Percentiles rank a stretch among this genome's conserved stretches.
phyloP scores from a whole-genome alignment of 2,113 vertebrate species.

The Ancistrus triradiatus region DNA sequence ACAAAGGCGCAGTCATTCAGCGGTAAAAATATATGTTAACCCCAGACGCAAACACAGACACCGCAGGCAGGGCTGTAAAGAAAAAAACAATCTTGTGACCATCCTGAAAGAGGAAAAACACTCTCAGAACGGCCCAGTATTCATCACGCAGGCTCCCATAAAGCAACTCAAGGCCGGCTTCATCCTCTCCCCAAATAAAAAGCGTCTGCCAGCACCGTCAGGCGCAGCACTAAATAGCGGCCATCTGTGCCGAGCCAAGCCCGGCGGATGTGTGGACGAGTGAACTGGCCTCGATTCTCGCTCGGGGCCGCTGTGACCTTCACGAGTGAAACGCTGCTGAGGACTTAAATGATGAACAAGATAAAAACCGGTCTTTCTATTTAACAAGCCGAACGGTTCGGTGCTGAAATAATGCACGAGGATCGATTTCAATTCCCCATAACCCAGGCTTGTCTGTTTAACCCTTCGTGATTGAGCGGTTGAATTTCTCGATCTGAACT shows the following conservation, averaged over 20 bases:
- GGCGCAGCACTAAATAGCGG: conserved; percentile 39
- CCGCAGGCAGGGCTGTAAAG: conserved; percentile 35
- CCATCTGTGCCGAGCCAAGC: conserved; percentile 28
- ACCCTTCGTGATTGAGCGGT: too few species aligned
- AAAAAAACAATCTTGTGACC: conserved; percentile 23
- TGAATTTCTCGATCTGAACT: too few species aligned
- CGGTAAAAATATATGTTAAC: conserved; percentile 21
- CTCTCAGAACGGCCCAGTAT: conserved; percentile 35
- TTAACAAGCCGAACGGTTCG: too few species aligned
- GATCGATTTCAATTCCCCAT: too few species aligned
- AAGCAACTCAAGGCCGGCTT: conserved; percentile 47
- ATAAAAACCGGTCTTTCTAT: too few species aligned
- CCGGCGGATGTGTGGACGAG: conserved; percentile 11
- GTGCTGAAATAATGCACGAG: too few species aligned
- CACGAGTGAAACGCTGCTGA: conserved; percentile 24
- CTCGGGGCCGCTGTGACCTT: conserved; percentile 11
- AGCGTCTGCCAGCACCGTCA: conserved; percentile 35
- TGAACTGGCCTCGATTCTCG: conserved; percentile 22
- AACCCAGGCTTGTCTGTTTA: too few species aligned
- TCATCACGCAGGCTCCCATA: conserved; percentile 35
- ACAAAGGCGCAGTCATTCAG: conserved; percentile 25
- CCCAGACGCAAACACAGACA: conserved; percentile 41
- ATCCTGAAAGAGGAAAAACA: conserved; percentile 4
- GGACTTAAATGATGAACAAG: conserved; percentile 22
- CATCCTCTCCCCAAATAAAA: conserved; percentile 40